Percentiles rank a stretch among this genome's conserved stretches.
Evolutionary conservation across 2,888 invertebrate species (phyloP).

Genomic region (Amorpha juglandis): DNA sequence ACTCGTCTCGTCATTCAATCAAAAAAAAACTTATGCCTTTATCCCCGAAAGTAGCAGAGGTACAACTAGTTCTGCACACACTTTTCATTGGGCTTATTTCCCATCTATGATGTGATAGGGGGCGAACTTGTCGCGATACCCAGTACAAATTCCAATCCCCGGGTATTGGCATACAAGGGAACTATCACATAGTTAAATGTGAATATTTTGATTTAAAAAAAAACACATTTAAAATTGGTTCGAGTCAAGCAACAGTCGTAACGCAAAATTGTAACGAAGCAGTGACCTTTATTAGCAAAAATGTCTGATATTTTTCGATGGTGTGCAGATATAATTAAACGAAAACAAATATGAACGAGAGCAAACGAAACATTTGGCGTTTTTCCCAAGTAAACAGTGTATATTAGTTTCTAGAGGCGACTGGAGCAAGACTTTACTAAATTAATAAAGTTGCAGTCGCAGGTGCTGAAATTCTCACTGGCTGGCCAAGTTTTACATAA

Average conservation of each 20-base stretch:
- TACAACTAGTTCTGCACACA: no score
- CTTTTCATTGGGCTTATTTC: no score
- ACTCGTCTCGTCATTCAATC: no score
- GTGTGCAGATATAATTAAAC: constrained; percentile 23
- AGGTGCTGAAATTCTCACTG: constrained; percentile 38
- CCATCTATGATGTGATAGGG: no score
- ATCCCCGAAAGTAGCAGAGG: no score
- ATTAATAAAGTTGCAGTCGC: constrained; percentile 40
- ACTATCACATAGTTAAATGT: neutral
- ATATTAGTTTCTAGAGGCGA: constrained; percentile 27
- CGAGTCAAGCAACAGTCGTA: neutral
- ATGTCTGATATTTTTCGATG: constrained; percentile 11
- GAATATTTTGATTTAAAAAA: neutral
- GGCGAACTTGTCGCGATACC: no score
- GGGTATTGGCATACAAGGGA: no score
- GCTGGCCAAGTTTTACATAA: constrained; percentile 37
- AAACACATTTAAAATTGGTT: neutral
- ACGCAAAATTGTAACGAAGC: neutral
- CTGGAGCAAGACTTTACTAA: constrained; percentile 29
- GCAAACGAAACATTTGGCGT: constrained; percentile 17
- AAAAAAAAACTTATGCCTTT: no score
- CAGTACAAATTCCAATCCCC: no score
- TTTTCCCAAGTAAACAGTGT: constrained; percentile 26
- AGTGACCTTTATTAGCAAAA: constrained; percentile 17
- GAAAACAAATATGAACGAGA: constrained; percentile 23